Evolutionary conservation across 2,888 invertebrate genomes (phyloP), one percentile per base, ranked within the genome.

Genomic region (Saturnia pavonia): DNA sequence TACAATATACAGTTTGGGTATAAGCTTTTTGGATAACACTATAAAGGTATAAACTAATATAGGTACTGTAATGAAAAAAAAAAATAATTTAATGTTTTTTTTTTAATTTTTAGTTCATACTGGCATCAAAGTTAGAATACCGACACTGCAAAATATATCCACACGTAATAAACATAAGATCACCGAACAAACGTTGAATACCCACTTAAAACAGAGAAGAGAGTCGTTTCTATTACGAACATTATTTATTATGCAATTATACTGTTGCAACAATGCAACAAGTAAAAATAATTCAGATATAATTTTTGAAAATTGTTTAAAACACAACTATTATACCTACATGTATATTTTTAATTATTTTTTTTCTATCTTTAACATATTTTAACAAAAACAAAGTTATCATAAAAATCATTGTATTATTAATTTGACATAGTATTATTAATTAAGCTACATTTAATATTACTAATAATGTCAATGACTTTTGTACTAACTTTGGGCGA

Each of bases 101-200:
- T 74, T 70, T 73, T 76, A 75, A 73, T 74, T 79, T 76, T 75
- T 77, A 75, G 76, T 76, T 77, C 72, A 81, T 77, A 83, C 81
- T 83, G 82, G 83, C 86, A 86, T 85, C 83, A 77, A 76, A 73
- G 73, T 73, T 76, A 78, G 27, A 51, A 63, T n/a, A 34, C 2
- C 25, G 16, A 16, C 34, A 40, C 65, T 65, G 22, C 65, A n/a
- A 40, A 40, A 60, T 27, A 60, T 14, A 27, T 14, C 57, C 74
- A 74, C 72, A 48, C 75, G 73, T 67, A 9, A 51, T 22, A 27
- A 68, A 67, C n/a, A n/a, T n/a, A 67, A n/a, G 66, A 42, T 48
- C 27, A 57, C 45, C 42, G 42, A 71, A 54, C 51, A 63, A 73
- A 66, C 68, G 72, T 74, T 70, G 71, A 70, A 73, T 72, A 73